Evolutionary conservation across 2,113 vertebrate genomes (phyloP).

Genomic region (Plecotus auritus): DNA sequence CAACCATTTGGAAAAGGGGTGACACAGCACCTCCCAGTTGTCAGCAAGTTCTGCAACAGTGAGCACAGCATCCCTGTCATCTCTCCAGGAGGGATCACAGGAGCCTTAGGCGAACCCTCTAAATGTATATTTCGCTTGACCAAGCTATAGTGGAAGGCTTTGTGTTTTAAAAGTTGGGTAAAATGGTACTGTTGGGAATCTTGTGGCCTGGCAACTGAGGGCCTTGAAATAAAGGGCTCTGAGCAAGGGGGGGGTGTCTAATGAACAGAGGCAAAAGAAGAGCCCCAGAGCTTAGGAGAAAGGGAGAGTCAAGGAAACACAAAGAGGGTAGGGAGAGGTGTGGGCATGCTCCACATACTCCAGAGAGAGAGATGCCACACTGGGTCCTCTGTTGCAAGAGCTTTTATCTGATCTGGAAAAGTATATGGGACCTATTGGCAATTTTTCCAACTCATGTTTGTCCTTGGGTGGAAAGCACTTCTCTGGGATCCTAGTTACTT

Average conservation of each 20-base stretch:
- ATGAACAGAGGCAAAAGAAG: neutral
- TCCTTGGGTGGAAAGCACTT: neutral
- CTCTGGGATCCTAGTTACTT: neutral
- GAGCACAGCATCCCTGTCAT: neutral
- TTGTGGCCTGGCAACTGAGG: neutral
- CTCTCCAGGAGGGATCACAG: neutral
- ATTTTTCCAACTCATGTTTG: neutral
- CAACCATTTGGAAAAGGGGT: neutral
- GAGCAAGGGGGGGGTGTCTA: neutral
- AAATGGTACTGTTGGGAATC: neutral
- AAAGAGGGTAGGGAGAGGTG: neutral
- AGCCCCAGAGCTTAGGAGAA: neutral
- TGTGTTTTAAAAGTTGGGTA: neutral
- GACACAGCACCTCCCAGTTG: neutral
- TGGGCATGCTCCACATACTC: neutral
- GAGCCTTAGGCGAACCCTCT: neutral
- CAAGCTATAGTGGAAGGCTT: neutral
- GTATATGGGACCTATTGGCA: neutral
- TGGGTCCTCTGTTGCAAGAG: neutral
- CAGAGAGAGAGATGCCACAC: neutral
- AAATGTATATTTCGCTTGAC: neutral
- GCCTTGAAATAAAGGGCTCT: neutral
- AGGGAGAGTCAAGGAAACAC: neutral
- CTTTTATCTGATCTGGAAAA: neutral
- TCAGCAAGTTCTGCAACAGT: neutral